Conservation (phyloP, 2,888 invertebrate species). For the Melanostoma mellinum region DNA sequence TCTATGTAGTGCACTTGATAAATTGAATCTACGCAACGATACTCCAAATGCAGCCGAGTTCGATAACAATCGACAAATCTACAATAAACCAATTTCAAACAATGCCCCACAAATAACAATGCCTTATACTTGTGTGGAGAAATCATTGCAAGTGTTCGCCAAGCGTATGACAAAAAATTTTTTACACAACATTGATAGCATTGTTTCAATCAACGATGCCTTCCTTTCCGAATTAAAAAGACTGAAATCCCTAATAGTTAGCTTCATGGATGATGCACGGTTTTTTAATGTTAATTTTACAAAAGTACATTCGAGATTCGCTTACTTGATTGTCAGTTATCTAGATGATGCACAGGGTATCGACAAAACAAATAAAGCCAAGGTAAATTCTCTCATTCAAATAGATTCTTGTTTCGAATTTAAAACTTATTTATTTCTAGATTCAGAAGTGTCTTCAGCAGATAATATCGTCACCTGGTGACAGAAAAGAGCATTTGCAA, state of each 20-base stretch:
- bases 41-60: conserved; percentile 22
- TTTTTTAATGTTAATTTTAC: conserved; percentile 86
- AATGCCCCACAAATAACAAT: conserved; percentile 77
- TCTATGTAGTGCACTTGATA: conserved; percentile 74
- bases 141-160: conserved; percentile 86
- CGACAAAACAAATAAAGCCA: conserved; percentile 71
- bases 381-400: conserved; percentile 74
- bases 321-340: conserved; percentile 85
- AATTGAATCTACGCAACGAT: conserved; percentile 51
- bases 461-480: conserved; percentile 75
- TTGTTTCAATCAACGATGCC: conserved; percentile 84
- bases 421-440: conserved; percentile 52
- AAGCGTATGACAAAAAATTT: conserved; percentile 87
- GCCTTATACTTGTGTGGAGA: conserved; percentile 84
- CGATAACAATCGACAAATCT: conserved; percentile 43
- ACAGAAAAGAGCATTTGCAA: conserved; percentile 82
- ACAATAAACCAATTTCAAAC: conserved; percentile 58
- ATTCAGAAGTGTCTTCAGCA: conserved; percentile 76
- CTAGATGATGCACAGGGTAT: conserved; percentile 81
- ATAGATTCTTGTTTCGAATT: conserved; percentile 3
- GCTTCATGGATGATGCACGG: conserved; percentile 87
- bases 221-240: conserved; percentile 87
- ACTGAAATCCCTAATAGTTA: conserved; percentile 86
- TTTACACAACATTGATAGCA: conserved; percentile 84
- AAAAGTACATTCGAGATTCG: conserved; percentile 86